Evolutionary conservation across 2,888 invertebrate genomes (phyloP), one percentile per base, ranked within the genome.

Genomic region (Spisula solida): DNA sequence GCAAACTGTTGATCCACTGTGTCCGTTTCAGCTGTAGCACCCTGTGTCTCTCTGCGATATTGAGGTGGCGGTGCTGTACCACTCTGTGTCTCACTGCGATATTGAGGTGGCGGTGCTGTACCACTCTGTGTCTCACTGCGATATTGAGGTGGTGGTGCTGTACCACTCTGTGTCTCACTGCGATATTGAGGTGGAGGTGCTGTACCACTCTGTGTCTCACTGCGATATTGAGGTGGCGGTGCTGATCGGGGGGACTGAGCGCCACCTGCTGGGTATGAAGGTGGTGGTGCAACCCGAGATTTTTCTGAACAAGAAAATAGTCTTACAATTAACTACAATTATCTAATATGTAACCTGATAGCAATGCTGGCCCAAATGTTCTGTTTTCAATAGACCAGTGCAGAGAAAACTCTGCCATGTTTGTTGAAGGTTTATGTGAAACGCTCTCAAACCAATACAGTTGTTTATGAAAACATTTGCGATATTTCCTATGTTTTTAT

Each of bases 1-100:
- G 93, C 92, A 84, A 95, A 95, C n/a, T 93, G 92, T 51, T 86
- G 91, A 88, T 95, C 95, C 31, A 94, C 92, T 18, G 90, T 88
- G 47, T 93, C 93, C 41, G 89, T 90, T 48, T 87, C 86, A 56
- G 78, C 81, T 60, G 70, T 70, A 79, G 12, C 47, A 56, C 48
- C 82, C 60, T 86, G 87, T 20, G 56, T 34, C 48, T 79, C 85
- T 16, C 56, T 16, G 25, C 31, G 34, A 41, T 56, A 55, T 55
- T 78, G 80, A 8, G 60, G 12, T 10, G 31, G 56, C 60, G 31
- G 48, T 6, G n/a, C 41, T 18, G 31, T 60, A 16, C 34, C 47
- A 56, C 48, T 82, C 75, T 86, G 87, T 29, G 56, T 34, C 48
- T 79, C 85, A 41, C 56, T 25, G 25, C 31, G 34, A 56, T 79